These are phyloP conservation scores for Knipowitschia caucasica DNA, from an alignment of 2,797 vertebrate species.

Conservation along the genomic window DNA sequence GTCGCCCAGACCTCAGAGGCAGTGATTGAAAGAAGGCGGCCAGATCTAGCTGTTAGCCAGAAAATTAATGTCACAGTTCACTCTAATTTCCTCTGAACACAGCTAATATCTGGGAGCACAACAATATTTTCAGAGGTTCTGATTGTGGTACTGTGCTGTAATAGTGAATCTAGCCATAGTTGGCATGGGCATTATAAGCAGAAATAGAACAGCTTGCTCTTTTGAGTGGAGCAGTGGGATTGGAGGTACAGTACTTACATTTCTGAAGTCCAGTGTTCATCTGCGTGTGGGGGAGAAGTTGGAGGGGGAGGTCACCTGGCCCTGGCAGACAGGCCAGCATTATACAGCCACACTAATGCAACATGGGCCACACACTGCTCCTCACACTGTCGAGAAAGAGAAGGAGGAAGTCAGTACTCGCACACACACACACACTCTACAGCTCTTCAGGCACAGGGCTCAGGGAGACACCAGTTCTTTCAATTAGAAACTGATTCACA, in stretches of 20 bases:
- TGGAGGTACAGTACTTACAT: conserved; percentile 84
- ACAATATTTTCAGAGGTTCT: conserved; percentile 25
- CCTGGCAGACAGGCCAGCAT: conserved; percentile 99
- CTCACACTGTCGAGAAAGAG: conserved; percentile 82
- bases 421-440: conserved; percentile 37
- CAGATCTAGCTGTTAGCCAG: conserved; percentile 38
- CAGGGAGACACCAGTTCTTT: conserved; percentile 65
- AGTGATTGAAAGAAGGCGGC: conserved; percentile 14
- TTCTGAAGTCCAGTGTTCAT: conserved; percentile 99
- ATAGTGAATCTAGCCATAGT: too few relatives aligned
- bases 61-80: conserved; percentile 52
- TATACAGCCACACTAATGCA: conserved; percentile 95
- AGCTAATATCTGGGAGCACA: conserved; percentile 28
- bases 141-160: conserved; percentile 39
- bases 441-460: conserved; percentile 49
- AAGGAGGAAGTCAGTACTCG: conserved; percentile 46
- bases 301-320: conserved; percentile 97
- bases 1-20: conserved; percentile 28
- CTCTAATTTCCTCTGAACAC: conserved; percentile 46
- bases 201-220: conserved; percentile 41
- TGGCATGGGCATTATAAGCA: too few relatives aligned
- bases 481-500: conserved; percentile 73
- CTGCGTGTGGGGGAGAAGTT: conserved; percentile 98
- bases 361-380: conserved; percentile 88
- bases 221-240: conserved; percentile 48